Base-by-base conservation (phyloP, 2,888 invertebrate genomes). In the Protodeltote pygarga region DNA sequence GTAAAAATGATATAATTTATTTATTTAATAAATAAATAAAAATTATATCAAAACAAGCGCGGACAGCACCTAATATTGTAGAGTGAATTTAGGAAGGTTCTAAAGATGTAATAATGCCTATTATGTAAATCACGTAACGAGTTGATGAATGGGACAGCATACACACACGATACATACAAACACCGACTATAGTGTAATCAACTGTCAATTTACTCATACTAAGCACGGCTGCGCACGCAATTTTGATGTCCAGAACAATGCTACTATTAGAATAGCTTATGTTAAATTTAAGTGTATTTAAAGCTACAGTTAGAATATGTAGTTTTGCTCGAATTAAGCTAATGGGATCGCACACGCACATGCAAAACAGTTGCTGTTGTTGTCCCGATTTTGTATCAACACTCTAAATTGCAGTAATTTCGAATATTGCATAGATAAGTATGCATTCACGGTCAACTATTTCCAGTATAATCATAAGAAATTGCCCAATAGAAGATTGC, bases 141-240 rank as follows among this genome's bases (percentile, higher is more conserved):
- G 15, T 42, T 75, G 71, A 75, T 69, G 49, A 51, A 75, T 73
- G 51, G 48, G 40, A 40, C 42, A 24, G 42, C 21, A 23, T 11
- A 39, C 32, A 60, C 46, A 39, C 28, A 40, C 20, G 19, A 10
- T 16, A 40, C 55, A 52, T 65, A 47, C 60, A 59, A 59, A 65
- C 14, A 6, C 23, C 40, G 23, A n/a, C n/a, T n/a, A n/a, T n/a
- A n/a, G n/a, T 3, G 21, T 45, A 45, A 40, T 44, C 34, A 45
- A 45, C 28, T 29, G 51, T 14, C 35, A 27, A 34, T 48, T 34
- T 63, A 41, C 16, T 35, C 32, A 34, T 17, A 41, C 25, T 49
- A 15, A 27, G 15, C 20, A 32, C 28, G 15, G 42, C 16, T 9
- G 19, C 32, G n/a, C 28, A 21, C 44, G 38, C 14, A 31, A 21